phyloP scores from a whole-genome alignment of 37 sponge, comb jelly and placozoan genomes.

The Bolinopsis microptera region DNA sequence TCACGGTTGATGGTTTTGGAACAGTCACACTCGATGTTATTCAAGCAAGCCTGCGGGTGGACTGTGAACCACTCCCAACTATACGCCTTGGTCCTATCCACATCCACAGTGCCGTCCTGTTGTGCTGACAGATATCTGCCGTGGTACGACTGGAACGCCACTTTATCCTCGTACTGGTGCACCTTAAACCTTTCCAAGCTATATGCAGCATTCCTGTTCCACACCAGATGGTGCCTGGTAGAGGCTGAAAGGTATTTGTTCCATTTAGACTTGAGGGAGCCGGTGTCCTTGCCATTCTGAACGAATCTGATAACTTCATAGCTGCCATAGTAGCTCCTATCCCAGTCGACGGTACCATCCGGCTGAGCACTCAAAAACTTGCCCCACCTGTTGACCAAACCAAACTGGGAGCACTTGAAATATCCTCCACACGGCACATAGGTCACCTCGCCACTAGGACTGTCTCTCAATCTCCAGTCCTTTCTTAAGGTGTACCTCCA shows the following conservation, averaged over 20 bases:
- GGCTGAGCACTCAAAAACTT: constrained; percentile 33
- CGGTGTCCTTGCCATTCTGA: constrained; percentile 4
- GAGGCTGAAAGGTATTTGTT: constrained; percentile 29
- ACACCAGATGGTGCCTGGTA: neutral
- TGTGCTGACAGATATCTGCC: constrained; percentile 17
- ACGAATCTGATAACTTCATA: neutral
- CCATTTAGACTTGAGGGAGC: neutral
- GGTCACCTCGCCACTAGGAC: neutral
- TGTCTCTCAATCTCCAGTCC: neutral
- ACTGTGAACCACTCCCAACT: constrained; percentile 31
- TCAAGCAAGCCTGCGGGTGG: neutral
- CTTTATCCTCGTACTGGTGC: constrained; percentile 36
- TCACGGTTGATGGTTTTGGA: neutral
- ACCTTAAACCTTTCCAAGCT: constrained; percentile 13
- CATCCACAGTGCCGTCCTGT: neutral
- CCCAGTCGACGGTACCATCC: neutral
- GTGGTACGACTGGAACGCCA: neutral
- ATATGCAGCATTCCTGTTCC: neutral
- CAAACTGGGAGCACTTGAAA: neutral
- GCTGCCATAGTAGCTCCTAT: neutral
- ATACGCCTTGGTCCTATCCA: neutral
- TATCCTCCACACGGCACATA: constrained; percentile 45
- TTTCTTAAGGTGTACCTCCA: neutral
- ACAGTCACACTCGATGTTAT: constrained; percentile 15
- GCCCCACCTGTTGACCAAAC: neutral